These are phyloP conservation scores for Brachionichthys hirsutus DNA, from an alignment of 2,113 vertebrate genomes.

Conservation along the genomic window DNA sequence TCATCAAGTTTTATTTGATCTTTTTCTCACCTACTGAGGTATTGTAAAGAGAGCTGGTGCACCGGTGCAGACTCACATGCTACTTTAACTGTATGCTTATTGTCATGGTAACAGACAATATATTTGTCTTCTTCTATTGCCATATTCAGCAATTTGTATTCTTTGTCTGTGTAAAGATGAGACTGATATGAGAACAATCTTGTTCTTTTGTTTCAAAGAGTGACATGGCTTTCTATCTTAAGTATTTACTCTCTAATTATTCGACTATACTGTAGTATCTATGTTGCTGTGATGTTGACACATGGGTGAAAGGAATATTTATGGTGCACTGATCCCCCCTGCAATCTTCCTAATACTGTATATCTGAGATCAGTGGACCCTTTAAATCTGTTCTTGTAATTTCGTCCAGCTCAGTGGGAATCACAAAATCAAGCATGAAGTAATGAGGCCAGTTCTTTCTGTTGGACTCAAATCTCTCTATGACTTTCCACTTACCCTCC, in stretches of 20 bases:
- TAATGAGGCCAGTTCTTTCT: conserved; percentile 56
- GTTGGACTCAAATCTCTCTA: conserved; percentile 40
- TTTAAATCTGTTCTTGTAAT: conserved; percentile 59
- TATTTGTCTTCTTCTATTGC: conserved; percentile 39
- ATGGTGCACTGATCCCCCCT: conserved; percentile 41
- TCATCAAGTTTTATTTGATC: conserved; percentile 25
- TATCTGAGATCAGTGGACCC: conserved; percentile 59
- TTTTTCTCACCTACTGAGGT: conserved; percentile 32
- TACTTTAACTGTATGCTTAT: conserved; percentile 48
- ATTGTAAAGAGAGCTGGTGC: conserved; percentile 38
- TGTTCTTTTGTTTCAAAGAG: conserved; percentile 24
- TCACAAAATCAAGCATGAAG: conserved; percentile 56
- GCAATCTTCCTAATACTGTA: conserved; percentile 30
- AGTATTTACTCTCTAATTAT: conserved; percentile 56
- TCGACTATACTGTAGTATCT: conserved; percentile 21
- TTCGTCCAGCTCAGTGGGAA: conserved; percentile 57
- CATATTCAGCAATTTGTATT: conserved; percentile 42
- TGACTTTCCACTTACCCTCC: conserved; percentile 11
- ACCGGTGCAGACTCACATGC: conserved; percentile 27
- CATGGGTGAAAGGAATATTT: conserved; percentile 42
- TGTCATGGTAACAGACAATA: conserved; percentile 70
- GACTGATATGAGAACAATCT: conserved; percentile 40
- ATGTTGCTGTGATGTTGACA: conserved; percentile 30
- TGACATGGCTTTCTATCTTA: conserved; percentile 24
- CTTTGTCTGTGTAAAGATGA: conserved; percentile 40